A percentile compares a stretch with the other conserved stretches of the same genome.
Conservation (phyloP, 2,797 vertebrate genomes). For the Muscicapa striata region DNA sequence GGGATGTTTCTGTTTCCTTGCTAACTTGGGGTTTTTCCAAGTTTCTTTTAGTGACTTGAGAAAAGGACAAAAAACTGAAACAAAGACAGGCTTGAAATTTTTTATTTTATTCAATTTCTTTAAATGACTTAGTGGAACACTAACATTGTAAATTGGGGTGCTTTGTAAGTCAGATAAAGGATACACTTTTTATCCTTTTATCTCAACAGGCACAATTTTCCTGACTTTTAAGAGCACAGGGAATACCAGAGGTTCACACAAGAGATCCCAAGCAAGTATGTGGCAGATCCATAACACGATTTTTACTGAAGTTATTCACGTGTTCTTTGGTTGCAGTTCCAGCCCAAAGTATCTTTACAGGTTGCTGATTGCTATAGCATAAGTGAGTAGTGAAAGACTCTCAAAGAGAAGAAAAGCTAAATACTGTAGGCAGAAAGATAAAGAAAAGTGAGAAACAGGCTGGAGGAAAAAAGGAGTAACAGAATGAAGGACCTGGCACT, state of each 20-base stretch:
- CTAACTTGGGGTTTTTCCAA: neutral
- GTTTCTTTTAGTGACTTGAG: neutral
- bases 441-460: neutral
- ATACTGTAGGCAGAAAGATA: neutral
- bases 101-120: neutral
- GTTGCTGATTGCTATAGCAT: neutral
- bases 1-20: neutral
- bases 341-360: neutral
- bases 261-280: neutral
- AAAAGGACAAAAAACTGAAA: neutral
- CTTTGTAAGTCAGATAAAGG: neutral
- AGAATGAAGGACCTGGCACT: neutral
- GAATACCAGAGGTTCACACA: neutral
- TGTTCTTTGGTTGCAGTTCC: neutral
- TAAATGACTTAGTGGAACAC: neutral
- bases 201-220: neutral
- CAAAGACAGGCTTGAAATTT: neutral
- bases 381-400: neutral
- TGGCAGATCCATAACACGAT: neutral
- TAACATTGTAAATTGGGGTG: neutral
- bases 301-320: neutral
- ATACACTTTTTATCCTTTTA: neutral
- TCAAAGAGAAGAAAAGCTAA: neutral
- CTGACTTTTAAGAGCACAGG: neutral
- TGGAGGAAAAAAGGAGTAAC: neutral